phyloP scores from a whole-genome alignment of 2,888 invertebrate species.

The Ashinkailepas kermadecensis region DNA sequence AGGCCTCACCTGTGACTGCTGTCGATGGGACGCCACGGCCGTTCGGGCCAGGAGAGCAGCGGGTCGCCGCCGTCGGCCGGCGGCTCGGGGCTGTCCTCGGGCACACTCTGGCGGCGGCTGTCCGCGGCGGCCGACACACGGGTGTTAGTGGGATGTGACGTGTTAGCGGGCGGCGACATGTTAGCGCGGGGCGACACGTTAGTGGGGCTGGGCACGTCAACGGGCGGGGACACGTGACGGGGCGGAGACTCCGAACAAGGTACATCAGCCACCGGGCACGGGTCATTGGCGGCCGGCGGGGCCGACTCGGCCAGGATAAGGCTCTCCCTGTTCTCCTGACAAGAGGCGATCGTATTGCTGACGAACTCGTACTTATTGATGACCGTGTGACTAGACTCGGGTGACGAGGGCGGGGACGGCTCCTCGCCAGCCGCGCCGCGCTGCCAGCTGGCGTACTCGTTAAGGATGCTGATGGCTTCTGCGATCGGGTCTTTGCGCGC shows the following conservation, averaged over 20 bases:
- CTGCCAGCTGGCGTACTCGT: not conserved
- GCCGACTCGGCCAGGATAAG: too few relatives aligned
- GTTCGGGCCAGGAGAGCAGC: not conserved
- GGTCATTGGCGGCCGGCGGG: too few relatives aligned
- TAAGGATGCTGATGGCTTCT: slow-evolving; percentile 14
- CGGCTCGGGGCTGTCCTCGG: not conserved
- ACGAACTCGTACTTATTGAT: slow-evolving; percentile 4
- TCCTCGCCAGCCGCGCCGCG: not conserved
- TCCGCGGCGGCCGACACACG: too few relatives aligned
- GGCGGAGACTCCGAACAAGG: too few relatives aligned
- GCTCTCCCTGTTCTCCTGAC: not conserved
- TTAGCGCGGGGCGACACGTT: too few relatives aligned
- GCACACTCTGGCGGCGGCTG: too few relatives aligned
- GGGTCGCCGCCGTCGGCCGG: slow-evolving; percentile 13
- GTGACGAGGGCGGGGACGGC: not conserved
- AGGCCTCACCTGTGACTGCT: slow-evolving; percentile 1
- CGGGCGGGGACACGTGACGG: too few relatives aligned
- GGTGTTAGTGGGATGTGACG: too few relatives aligned
- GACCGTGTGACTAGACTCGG: slow-evolving; percentile 6
- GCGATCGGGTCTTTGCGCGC: slow-evolving; percentile 10
- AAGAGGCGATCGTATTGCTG: not conserved
- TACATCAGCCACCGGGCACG: too few relatives aligned
- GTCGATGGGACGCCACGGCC: slow-evolving; percentile 6
- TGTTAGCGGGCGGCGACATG: too few relatives aligned
- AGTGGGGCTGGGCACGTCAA: too few relatives aligned